phyloP scores from a whole-genome alignment of 2,113 vertebrate species.

The Notechis scutatus region DNA sequence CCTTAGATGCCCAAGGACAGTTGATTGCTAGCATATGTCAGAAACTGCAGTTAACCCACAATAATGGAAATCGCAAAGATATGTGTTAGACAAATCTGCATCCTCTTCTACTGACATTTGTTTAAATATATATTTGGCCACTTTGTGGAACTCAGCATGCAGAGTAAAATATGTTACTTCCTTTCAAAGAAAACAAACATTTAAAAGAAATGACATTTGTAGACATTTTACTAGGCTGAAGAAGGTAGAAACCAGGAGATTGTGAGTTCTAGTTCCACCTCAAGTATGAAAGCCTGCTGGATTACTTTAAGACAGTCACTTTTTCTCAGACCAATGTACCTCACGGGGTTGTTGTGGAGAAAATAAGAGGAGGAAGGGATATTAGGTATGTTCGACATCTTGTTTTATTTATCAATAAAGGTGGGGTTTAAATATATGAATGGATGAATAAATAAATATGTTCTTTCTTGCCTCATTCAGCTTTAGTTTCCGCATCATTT shows the following conservation, averaged over 20 bases:
- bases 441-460: neutral
- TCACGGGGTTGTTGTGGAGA: neutral
- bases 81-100: neutral
- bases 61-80: neutral
- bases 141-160: neutral
- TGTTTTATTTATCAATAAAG: neutral
- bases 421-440: neutral
- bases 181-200: neutral
- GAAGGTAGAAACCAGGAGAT: neutral
- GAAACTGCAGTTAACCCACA: slow-evolving; percentile 26
- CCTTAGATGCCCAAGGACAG: neutral
- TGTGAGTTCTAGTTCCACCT: neutral
- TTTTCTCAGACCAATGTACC: neutral
- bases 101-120: neutral
- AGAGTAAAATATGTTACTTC: neutral
- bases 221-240: neutral
- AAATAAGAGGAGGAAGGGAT: neutral
- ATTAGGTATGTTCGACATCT: no score
- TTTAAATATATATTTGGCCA: neutral
- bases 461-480: neutral
- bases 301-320: neutral
- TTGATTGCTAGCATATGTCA: neutral
- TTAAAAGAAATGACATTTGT: neutral
- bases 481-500: neutral
- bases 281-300: neutral